These are phyloP conservation scores for Buceros bicornis DNA, from an alignment of 2,797 vertebrate genomes.

Conservation along the genomic window DNA sequence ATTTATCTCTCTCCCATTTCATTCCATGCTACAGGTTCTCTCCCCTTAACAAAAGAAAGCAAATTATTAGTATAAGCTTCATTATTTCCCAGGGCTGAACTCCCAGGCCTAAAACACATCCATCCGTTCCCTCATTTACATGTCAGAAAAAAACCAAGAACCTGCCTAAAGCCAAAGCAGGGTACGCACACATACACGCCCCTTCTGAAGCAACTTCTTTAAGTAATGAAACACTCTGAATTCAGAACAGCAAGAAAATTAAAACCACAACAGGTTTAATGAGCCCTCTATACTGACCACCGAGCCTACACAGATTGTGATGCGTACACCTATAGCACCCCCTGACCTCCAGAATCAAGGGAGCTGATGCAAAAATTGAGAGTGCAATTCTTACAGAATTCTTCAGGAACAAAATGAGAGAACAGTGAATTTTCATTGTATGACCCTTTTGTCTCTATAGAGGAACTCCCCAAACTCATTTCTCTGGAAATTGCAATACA, in stretches of 20 bases:
- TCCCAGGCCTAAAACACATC: not conserved
- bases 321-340: constrained; percentile 53
- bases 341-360: constrained; percentile 40
- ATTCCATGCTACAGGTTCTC: not conserved
- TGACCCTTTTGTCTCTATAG: not conserved
- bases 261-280: not conserved
- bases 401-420: not conserved
- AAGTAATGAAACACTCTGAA: not conserved
- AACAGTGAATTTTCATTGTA: not conserved
- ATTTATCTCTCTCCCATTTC: not conserved
- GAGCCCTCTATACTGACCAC: not conserved
- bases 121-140: not conserved
- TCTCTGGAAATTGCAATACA: not conserved
- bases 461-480: not conserved
- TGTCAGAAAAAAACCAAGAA: not conserved
- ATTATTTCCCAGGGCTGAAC: not conserved
- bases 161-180: not conserved
- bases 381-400: not conserved
- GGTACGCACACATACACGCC: fast-evolving
- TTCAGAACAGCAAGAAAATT: not conserved
- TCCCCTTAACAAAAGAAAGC: not conserved
- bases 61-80: not conserved
- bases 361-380: not conserved
- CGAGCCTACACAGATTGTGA: not conserved
- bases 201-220: not conserved